phyloP scores from a whole-genome alignment of 2,888 invertebrate genomes.

The Chrysina gloriosa region DNA sequence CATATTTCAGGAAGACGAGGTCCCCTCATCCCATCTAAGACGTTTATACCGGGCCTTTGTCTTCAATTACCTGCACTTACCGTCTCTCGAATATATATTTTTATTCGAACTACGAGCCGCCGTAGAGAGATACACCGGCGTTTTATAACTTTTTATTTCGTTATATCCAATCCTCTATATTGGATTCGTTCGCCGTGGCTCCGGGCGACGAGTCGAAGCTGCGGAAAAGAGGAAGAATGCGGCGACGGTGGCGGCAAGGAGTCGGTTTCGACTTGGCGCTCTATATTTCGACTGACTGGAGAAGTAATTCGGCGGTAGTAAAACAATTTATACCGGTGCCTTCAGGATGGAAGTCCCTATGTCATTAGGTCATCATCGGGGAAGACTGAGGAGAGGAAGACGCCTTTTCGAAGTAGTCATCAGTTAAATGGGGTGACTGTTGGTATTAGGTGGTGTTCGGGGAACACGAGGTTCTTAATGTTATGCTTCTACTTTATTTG shows the following conservation, averaged over 20 bases:
- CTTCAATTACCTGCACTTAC: conserved; percentile 51
- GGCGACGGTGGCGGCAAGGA: conserved; percentile 14
- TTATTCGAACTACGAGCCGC: conserved; percentile 45
- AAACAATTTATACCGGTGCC: conserved; percentile 52
- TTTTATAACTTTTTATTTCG: conserved; percentile 54
- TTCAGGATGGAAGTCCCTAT: conserved; percentile 43
- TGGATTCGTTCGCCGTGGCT: conserved; percentile 45
- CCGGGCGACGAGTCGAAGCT: neutral
- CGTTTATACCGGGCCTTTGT: conserved; percentile 46
- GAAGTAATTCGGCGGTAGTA: conserved; percentile 51
- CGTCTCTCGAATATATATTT: conserved; percentile 49
- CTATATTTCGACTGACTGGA: conserved; percentile 20
- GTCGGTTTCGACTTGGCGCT: conserved; percentile 15
- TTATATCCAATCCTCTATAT: conserved; percentile 54
- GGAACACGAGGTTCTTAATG: neutral
- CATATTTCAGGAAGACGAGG: conserved; percentile 16
- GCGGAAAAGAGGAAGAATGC: conserved; percentile 1
- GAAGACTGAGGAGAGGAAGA: conserved; percentile 46
- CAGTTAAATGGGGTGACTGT: conserved; percentile 13
- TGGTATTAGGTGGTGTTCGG: neutral
- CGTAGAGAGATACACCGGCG: conserved; percentile 44
- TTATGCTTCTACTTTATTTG: too few species aligned
- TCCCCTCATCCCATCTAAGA: neutral
- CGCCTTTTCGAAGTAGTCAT: conserved; percentile 32
- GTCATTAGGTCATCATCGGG: conserved; percentile 50